phyloP scores from a whole-genome alignment of 2,888 invertebrate species.

The Cephus runcator region DNA sequence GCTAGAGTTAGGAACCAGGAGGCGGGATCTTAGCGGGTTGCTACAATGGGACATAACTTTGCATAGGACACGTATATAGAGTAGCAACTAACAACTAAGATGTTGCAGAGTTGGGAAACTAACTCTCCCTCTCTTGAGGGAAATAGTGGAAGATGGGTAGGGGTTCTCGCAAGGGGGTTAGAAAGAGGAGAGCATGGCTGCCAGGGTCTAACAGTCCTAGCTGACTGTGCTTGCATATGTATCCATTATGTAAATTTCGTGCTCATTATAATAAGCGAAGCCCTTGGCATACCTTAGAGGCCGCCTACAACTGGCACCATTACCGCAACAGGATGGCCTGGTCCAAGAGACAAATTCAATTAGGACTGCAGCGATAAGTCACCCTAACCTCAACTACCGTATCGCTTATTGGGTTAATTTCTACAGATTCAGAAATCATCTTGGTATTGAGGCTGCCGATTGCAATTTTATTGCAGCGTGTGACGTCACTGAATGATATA shows the following conservation, averaged over 20 bases:
- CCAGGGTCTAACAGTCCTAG: slow-evolving; percentile 47
- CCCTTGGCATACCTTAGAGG: slow-evolving; percentile 54
- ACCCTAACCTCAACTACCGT: slow-evolving; percentile 28
- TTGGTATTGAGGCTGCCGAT: background rate
- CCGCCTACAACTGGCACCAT: slow-evolving; percentile 59
- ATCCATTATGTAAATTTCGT: slow-evolving; percentile 64
- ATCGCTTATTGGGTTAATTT: slow-evolving; percentile 24
- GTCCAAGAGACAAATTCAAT: slow-evolving; percentile 61
- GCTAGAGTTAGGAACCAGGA: slow-evolving; percentile 8
- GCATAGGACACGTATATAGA: slow-evolving; percentile 50
- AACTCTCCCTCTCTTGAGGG: slow-evolving; percentile 30
- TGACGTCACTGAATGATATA: background rate
- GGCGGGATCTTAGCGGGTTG: slow-evolving; percentile 28
- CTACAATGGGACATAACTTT: slow-evolving; percentile 60
- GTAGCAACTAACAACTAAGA: slow-evolving; percentile 64
- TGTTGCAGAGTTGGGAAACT: slow-evolving; percentile 48
- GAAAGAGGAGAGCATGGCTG: slow-evolving; percentile 24
- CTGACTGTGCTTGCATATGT: slow-evolving; percentile 59
- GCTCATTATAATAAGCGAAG: slow-evolving; percentile 64
- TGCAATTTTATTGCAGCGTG: background rate
- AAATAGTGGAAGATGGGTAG: slow-evolving; percentile 18
- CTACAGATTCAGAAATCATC: background rate
- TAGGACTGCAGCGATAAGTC: slow-evolving; percentile 38
- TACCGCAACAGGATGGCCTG: slow-evolving; percentile 52
- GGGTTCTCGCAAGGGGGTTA: background rate